These are phyloP conservation scores for Morphnarchus princeps DNA, from an alignment of 2,113 vertebrate species.

Conservation along the genomic window DNA sequence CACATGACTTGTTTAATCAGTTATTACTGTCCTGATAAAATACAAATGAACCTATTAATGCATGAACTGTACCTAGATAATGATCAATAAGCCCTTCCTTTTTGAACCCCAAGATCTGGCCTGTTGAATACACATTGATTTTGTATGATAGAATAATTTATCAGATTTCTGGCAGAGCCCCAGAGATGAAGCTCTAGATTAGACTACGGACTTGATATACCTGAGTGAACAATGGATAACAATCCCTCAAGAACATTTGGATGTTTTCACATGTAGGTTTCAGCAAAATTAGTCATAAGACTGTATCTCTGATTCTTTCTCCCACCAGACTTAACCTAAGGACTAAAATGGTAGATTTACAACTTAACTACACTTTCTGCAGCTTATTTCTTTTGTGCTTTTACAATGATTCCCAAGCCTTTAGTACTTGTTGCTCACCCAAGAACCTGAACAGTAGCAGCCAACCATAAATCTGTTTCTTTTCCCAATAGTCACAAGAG, in stretches of 20 bases:
- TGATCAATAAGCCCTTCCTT: background rate
- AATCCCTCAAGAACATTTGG: background rate
- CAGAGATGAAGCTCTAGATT: background rate
- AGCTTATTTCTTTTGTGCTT: background rate
- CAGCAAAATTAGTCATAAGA: conserved; percentile 56
- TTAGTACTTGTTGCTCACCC: background rate
- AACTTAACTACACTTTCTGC: background rate
- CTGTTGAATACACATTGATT: background rate
- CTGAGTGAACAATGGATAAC: conserved; percentile 14
- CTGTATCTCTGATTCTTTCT: conserved; percentile 20
- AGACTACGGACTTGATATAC: background rate
- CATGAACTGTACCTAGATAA: background rate
- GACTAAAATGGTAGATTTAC: background rate
- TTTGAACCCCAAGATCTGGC: background rate
- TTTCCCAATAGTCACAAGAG: background rate
- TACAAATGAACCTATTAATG: background rate
- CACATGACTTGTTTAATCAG: background rate
- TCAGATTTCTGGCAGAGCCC: background rate
- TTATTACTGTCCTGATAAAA: background rate
- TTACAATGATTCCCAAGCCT: background rate
- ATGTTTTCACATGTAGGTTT: conserved; percentile 58
- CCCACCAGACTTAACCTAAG: background rate
- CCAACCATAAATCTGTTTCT: background rate
- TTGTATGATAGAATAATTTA: background rate
- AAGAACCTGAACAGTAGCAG: background rate